Conservation (phyloP, 2,888 invertebrate species). For the Ectemnius lituratus region DNA sequence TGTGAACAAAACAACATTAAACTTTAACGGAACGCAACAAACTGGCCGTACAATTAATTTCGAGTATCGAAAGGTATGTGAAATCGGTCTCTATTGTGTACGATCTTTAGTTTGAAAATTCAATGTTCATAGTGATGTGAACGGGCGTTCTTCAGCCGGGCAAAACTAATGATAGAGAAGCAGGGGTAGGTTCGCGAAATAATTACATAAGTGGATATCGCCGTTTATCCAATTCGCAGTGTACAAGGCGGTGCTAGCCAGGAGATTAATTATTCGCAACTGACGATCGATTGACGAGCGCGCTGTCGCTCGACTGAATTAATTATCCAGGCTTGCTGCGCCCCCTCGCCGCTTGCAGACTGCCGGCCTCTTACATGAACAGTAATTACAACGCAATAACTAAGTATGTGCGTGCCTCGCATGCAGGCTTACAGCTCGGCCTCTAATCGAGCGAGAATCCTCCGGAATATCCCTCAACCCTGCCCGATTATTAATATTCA, state of each 20-base stretch:
- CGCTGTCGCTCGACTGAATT: constrained; percentile 34
- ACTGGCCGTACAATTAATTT: too few species aligned
- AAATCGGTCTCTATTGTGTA: background rate
- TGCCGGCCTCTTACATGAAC: constrained; percentile 7
- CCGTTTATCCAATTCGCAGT: constrained; percentile 34
- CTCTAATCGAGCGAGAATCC: too few species aligned
- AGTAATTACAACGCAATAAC: constrained; percentile 29
- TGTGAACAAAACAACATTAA: too few species aligned
- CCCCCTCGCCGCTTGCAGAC: constrained; percentile 10
- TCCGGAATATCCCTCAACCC: too few species aligned
- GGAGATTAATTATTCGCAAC: constrained; percentile 48
- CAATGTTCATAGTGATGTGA: background rate
- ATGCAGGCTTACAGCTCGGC: too few species aligned
- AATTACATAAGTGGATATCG: constrained; percentile 45
- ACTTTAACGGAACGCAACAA: too few species aligned
- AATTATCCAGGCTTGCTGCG: constrained; percentile 38
- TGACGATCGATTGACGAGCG: constrained; percentile 44
- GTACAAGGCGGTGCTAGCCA: constrained; percentile 25
- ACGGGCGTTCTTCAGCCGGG: background rate
- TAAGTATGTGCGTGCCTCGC: background rate
- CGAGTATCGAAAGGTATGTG: too few species aligned
- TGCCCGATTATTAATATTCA: too few species aligned
- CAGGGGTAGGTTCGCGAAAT: constrained; percentile 18
- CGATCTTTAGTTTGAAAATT: background rate
- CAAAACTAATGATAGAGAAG: constrained; percentile 31